A percentile compares a stretch with the other conserved stretches of the same genome.
Evolutionary conservation across 2,888 invertebrate genomes (phyloP).

Genomic region (Dicyrtoma fusca): DNA sequence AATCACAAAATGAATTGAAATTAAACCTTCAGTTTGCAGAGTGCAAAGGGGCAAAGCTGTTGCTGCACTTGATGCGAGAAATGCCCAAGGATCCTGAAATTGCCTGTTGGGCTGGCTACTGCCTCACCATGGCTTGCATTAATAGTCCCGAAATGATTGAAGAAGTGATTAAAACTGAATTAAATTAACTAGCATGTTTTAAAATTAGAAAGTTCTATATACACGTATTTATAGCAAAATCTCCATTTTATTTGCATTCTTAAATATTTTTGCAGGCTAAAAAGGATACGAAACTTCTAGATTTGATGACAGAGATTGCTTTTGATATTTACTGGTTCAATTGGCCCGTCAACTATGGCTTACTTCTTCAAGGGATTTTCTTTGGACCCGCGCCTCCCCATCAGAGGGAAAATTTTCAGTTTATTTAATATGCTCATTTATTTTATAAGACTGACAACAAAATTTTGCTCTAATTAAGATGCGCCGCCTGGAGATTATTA

Average conservation of each 20-base stretch:
- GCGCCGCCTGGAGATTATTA: too few species aligned
- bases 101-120: conserved; percentile 51
- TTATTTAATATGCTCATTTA: neutral
- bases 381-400: conserved; percentile 42
- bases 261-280: conserved; percentile 35
- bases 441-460: too few species aligned
- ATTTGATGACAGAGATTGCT: conserved; percentile 46
- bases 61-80: conserved; percentile 39
- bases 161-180: too few species aligned
- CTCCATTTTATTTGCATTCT: too few species aligned
- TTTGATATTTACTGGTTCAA: conserved; percentile 51
- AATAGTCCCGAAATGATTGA: conserved; percentile 42
- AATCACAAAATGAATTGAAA: neutral
- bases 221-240: too few species aligned
- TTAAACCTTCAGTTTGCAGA: conserved; percentile 37
- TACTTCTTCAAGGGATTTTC: conserved; percentile 47
- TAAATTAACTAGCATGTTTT: too few species aligned
- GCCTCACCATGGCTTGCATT: conserved; percentile 42
- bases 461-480: too few species aligned
- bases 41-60: conserved; percentile 41
- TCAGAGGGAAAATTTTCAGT: conserved; percentile 4
- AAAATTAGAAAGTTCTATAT: too few species aligned
- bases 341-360: conserved; percentile 55
- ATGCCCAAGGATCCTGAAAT: conserved; percentile 22
- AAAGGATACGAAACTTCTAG: conserved; percentile 36